Percentiles rank a stretch among this genome's conserved stretches.
These are phyloP conservation scores for Gila robusta DNA, from an alignment of 2,797 vertebrate species.

Conservation along the genomic window DNA sequence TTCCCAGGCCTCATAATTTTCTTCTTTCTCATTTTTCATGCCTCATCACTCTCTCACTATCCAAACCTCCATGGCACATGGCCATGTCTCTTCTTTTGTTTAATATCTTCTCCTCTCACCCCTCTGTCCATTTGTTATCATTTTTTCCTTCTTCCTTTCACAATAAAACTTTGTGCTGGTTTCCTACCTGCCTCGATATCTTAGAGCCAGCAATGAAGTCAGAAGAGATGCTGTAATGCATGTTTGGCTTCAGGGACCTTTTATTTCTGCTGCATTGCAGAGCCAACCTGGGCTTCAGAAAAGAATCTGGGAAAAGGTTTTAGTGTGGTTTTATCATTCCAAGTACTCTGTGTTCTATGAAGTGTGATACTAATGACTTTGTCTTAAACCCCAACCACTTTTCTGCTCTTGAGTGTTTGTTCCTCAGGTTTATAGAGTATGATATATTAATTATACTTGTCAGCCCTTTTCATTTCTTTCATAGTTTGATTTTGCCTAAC, in stretches of 20 bases:
- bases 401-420: conserved; percentile 7
- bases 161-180: conserved; percentile 2
- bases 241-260: conserved; percentile 46
- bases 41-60: conserved; percentile 19
- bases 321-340: conserved; percentile 46
- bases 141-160: conserved; percentile 14
- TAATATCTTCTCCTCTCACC: conserved; percentile 17
- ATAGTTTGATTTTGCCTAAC: neutral
- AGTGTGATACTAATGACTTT: conserved; percentile 37
- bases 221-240: conserved; percentile 33
- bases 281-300: conserved; percentile 26
- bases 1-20: neutral
- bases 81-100: conserved; percentile 9
- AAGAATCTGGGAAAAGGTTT: conserved; percentile 53
- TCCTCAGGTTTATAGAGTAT: neutral
- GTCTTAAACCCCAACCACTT: conserved; percentile 35
- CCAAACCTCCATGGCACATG: neutral
- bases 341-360: conserved; percentile 30
- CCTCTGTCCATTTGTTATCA: neutral
- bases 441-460: neutral
- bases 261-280: conserved; percentile 29
- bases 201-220: conserved; percentile 29
- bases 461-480: neutral
- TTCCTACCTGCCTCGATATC: conserved; percentile 4
- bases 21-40: conserved; percentile 21